Percentiles rank a stretch among this genome's conserved stretches.
Evolutionary conservation across 53 echinoderm and acorn worm genomes (phyloP).

Genomic region (Actinopyga echinites): DNA sequence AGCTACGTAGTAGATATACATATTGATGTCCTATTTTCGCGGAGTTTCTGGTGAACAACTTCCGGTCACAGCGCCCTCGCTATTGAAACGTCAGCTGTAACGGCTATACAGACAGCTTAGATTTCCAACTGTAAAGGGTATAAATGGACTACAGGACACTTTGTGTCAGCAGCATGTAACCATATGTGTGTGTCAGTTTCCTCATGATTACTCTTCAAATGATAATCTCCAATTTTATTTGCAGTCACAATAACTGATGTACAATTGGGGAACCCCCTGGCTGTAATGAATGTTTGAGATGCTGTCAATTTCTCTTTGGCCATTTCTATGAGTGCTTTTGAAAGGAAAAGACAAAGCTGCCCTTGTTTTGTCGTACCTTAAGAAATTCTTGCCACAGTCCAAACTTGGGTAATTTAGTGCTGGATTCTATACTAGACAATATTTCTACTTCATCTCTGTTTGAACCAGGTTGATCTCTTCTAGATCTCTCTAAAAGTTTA

Average conservation of each 20-base stretch:
- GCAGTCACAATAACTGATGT: not conserved
- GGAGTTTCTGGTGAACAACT: too few relatives aligned
- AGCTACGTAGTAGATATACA: too few relatives aligned
- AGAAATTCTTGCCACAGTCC: conserved; percentile 1
- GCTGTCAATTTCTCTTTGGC: too few relatives aligned
- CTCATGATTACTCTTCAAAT: conserved; percentile 56
- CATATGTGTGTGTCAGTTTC: conserved; percentile 68
- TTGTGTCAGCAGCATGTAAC: conserved; percentile 62
- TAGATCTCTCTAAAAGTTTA: conserved; percentile 56
- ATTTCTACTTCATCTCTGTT: not conserved
- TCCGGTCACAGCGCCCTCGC: too few relatives aligned
- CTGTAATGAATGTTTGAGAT: too few relatives aligned
- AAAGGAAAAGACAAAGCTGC: too few relatives aligned
- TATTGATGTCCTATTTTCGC: too few relatives aligned
- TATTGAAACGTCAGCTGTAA: too few relatives aligned
- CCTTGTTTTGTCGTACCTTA: not conserved
- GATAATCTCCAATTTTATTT: not conserved
- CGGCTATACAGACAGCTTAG: too few relatives aligned
- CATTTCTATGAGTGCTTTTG: too few relatives aligned
- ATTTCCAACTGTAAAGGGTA: conserved; percentile 58
- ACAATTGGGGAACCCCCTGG: not conserved
- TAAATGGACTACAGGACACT: conserved; percentile 36
- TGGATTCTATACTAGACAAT: not conserved
- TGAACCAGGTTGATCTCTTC: conserved; percentile 38
- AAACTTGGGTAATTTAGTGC: not conserved